Conservation (phyloP, 2,113 vertebrate genomes). For the Catharus minimus region DNA sequence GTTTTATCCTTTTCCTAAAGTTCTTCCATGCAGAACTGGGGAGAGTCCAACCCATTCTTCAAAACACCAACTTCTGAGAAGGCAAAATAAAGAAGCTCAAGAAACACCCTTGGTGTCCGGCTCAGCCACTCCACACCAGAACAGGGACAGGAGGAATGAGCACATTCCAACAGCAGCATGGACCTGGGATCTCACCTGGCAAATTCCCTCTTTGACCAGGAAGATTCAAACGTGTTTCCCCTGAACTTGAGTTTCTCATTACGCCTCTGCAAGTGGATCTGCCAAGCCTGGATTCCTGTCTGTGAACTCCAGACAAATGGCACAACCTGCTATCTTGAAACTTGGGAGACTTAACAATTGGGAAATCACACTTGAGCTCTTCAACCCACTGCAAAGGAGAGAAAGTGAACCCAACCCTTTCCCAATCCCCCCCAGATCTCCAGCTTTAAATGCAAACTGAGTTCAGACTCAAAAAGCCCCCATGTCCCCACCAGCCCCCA, state of each 20-base stretch:
- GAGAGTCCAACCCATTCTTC: not conserved
- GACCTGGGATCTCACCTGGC: not conserved
- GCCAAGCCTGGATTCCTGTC: not conserved
- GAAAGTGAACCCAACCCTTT: not conserved
- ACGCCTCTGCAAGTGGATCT: not conserved
- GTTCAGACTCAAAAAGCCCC: not conserved
- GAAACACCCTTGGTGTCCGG: not conserved
- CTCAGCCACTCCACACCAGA: not conserved
- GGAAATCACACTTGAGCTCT: not conserved
- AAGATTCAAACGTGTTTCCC: not conserved
- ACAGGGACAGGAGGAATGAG: not conserved
- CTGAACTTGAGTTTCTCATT: not conserved
- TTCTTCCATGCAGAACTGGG: not conserved
- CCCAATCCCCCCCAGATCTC: not conserved
- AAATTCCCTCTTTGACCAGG: not conserved
- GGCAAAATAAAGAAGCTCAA: not conserved
- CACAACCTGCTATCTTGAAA: not conserved
- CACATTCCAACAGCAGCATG: accelerated
- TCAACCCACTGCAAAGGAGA: not conserved
- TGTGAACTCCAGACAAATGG: not conserved
- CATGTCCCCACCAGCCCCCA: not conserved
- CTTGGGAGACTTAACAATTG: accelerated
- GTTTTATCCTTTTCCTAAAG: not conserved
- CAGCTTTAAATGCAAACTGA: not conserved
- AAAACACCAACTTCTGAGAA: not conserved